Conservation (phyloP, 2,113 vertebrate genomes). For the Furnarius figulus region DNA sequence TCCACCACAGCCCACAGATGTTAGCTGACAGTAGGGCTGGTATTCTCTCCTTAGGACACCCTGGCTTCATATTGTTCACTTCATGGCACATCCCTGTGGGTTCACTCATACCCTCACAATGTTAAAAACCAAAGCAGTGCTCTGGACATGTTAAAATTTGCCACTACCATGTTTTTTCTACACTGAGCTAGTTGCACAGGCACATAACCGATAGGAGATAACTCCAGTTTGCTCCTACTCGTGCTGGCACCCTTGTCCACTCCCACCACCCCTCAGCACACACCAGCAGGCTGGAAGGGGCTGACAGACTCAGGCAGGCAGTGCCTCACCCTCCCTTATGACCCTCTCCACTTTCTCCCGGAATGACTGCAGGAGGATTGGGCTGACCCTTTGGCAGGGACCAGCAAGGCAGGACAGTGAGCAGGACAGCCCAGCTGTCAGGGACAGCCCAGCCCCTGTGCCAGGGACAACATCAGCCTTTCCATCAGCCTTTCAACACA, state of each 20-base stretch:
- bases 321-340: background rate
- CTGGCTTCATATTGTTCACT: background rate
- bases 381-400: background rate
- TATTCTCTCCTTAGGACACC: background rate
- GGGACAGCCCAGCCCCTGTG: background rate
- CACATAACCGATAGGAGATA: rapidly evolving
- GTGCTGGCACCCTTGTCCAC: background rate
- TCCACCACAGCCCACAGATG: background rate
- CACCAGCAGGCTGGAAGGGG: background rate
- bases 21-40: background rate
- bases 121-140: background rate
- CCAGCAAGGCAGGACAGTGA: background rate
- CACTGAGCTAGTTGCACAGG: background rate
- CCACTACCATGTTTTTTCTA: background rate
- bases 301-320: background rate
- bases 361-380: background rate
- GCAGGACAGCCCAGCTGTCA: background rate
- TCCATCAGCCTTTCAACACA: background rate
- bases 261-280: rapidly evolving
- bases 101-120: background rate
- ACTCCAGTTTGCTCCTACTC: background rate
- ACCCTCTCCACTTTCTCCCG: background rate
- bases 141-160: background rate
- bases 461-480: background rate
- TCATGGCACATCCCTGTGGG: rapidly evolving